Conservation (phyloP, 2,888 invertebrate species). For the Cheilosia scutellata region DNA sequence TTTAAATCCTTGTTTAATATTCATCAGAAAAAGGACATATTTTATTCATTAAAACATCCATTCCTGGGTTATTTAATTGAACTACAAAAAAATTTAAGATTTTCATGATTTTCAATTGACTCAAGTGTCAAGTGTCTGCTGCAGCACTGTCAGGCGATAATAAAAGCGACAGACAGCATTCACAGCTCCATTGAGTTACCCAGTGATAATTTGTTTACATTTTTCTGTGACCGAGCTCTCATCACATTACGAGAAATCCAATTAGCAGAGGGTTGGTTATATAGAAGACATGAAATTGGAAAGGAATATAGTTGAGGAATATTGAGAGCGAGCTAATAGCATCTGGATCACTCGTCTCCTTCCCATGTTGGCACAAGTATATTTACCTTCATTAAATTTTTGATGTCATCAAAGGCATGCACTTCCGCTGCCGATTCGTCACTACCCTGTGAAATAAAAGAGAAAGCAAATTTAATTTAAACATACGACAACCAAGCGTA, state of each 20-base stretch:
- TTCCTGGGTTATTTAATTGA: neutral
- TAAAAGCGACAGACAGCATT: slow-evolving; percentile 37
- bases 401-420: slow-evolving; percentile 88
- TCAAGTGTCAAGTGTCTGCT: neutral
- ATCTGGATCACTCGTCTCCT: slow-evolving; percentile 32
- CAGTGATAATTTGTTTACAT: slow-evolving; percentile 60
- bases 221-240: slow-evolving; percentile 43
- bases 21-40: too few species aligned
- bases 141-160: slow-evolving; percentile 11
- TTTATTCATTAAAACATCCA: neutral
- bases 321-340: slow-evolving; percentile 2
- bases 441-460: slow-evolving; percentile 85
- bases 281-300: slow-evolving; percentile 71
- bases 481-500: neutral
- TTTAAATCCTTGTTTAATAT: too few species aligned
- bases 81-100: too few species aligned
- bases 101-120: too few species aligned
- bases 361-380: slow-evolving; percentile 12
- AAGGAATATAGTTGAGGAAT: slow-evolving; percentile 59
- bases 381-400: slow-evolving; percentile 87
- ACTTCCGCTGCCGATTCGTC: slow-evolving; percentile 87
- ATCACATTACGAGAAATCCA: slow-evolving; percentile 44
- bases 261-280: slow-evolving; percentile 10
- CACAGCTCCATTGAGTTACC: slow-evolving; percentile 31
- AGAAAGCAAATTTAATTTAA: slow-evolving; percentile 52